Evolutionary conservation across 64 coral and sea anemone genomes (phyloP), one percentile per base, ranked within the genome.

Genomic region (Montipora foliosa): DNA sequence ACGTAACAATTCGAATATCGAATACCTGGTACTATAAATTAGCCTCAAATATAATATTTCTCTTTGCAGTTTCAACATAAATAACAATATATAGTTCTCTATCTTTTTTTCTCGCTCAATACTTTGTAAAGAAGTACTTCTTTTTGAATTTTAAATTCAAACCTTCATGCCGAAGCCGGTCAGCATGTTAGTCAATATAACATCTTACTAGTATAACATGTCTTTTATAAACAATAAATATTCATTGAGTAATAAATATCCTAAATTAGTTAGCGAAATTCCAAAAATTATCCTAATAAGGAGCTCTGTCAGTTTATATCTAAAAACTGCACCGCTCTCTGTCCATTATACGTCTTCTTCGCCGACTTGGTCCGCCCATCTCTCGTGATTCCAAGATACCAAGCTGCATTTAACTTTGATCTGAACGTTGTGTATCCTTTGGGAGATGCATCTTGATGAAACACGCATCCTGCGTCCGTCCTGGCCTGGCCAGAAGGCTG

Each of bases 181-280:
- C 62, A 71, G 19, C 66, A 11, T 49, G n/a, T 49, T 86, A 82
- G 17, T 66, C 15, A 12, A 82, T 82, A 82, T 82, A 16, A 19
- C 22, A 7, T 80, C 78, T 58, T 21, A 5, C 13, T 17, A 61
- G 24, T 67, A 82, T 44, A 64, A 82, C 29, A 24, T 64, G 5
- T 24, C 58, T 66, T 82, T 82, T 72, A 19, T 86, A 86, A 72
- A 86, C 47, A 86, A 67, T 85, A 85, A 85, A 85, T 86, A 70
- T 71, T 49, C 15, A 20, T 22, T 71, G 5, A 17, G 17, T 17
- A 72, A 86, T 86, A 86, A 85, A 85, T 86, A 86, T 21, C 50
- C 68, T 72, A 71, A 72, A 86, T 24, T 70, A 86, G 49, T 10
- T 12, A 14, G 0, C 68, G 61, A 86, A 64, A 86, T 72, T 86